These are phyloP conservation scores for Sericinus montela DNA, from an alignment of 2,888 invertebrate species.

Conservation along the genomic window DNA sequence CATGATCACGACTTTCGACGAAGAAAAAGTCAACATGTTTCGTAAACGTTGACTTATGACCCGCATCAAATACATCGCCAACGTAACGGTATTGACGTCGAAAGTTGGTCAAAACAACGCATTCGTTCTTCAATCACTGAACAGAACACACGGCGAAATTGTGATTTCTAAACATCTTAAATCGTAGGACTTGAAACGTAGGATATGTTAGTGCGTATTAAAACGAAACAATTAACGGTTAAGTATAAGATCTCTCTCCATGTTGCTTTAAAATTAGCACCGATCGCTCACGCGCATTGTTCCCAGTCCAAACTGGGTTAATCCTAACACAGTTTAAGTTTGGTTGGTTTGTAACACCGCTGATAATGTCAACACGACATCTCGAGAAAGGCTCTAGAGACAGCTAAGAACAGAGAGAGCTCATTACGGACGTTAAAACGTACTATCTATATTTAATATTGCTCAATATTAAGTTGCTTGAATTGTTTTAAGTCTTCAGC, in stretches of 20 bases:
- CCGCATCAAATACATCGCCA: constrained; percentile 31
- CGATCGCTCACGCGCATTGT: constrained; percentile 13
- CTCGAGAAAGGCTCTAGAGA: constrained; percentile 13
- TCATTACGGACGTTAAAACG: constrained; percentile 1
- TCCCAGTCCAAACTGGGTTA: constrained; percentile 9
- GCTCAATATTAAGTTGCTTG: no score
- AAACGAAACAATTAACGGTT: not conserved
- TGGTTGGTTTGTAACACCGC: not conserved
- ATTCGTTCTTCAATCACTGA: constrained; percentile 15
- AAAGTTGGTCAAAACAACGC: constrained; percentile 24
- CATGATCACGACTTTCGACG: constrained; percentile 64
- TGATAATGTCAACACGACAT: not conserved
- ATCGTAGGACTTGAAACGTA: not conserved
- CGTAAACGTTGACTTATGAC: constrained; percentile 52
- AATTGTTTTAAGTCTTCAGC: no score
- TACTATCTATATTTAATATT: no score
- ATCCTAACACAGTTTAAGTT: constrained; percentile 8
- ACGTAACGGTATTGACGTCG: constrained; percentile 20
- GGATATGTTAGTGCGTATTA: not conserved
- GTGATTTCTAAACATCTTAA: constrained; percentile 5
- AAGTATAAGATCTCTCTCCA: constrained; percentile 1
- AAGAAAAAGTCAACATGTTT: constrained; percentile 47
- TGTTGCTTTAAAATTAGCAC: constrained; percentile 1
- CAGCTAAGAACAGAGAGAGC: constrained; percentile 13
- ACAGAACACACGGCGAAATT: constrained; percentile 10